Base-by-base conservation (phyloP, 1,140 invertebrate genomes). In the Achatina immaculata region DNA sequence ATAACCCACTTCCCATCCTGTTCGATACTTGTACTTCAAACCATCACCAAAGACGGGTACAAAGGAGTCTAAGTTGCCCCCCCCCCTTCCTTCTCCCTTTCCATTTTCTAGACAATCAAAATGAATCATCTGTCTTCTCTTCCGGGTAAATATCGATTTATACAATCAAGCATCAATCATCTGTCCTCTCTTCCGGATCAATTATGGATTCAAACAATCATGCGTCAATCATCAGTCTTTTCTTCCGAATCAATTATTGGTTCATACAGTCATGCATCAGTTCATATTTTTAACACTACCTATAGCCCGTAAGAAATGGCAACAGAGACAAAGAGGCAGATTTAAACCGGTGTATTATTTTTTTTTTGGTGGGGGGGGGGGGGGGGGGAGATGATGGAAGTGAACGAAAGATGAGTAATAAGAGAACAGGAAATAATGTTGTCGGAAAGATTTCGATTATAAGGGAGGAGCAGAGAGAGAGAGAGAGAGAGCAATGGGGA, bases 401-500 rank as follows among this genome's bases (percentile, higher is more conserved):
- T 48, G 14, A 9, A 31, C 4, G 43, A 43, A 16, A 79, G 28
- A 28, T 9, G 16, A 42, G 19, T 2, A 16, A 28, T 11, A n/a
- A 42, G 62, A 42, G 38, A 9, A 43, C 40, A 28, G 34, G 31
- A 21, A 34, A 42, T 7, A 38, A 72, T 72, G 34, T 72, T 72
- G 31, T 38, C 40, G 16, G 28, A 7, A 38, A 7, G 28, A 14
- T 9, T 34, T 72, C 40, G 9, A 21, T 9, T 9, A 19, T 19
- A 62, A 55, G 65, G 48, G 69, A 38, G 43, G 38, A 38, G 65
- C 21, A 36, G 75, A 65, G 31, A 34, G 14, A 34, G 75, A 79
- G 62, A 11, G n/a, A n/a, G n/a, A 62, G 34, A 62, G 14, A 62
- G 48, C 4, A 16, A 31, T 40, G 34, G 69, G 28, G 11, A 2